Base-by-base conservation (phyloP, 2,113 vertebrate genomes). In the Phylloscopus trochiloides region DNA sequence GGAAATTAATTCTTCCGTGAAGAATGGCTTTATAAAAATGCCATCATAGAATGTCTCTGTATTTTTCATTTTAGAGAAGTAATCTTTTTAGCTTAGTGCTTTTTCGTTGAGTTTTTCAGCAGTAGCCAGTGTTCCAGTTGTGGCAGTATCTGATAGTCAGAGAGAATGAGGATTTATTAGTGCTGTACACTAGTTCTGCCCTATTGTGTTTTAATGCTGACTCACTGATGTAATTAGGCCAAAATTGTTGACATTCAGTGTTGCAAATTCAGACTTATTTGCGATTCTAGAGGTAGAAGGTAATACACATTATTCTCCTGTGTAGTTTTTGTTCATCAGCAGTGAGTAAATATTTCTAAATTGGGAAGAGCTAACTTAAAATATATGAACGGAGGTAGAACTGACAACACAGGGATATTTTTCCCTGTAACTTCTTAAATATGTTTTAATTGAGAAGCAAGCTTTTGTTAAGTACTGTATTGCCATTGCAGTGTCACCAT, bases 81-180 rank as follows among this genome's bases (percentile, higher is more conserved):
- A 62, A 71, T 78, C 8, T 50, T 79, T 90, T 80, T 51, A 66
- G 24, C 51, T 68, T 58, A 83, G 28, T 40, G 13, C 6, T 77
- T 80, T 83, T 80, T 48, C 2, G 1, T 17, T 79, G n/a, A 34
- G 25, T 54, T 87, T 90, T 86, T 58, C 67, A 73, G 51, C 55
- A 68, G 42, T 48, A 86, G n/a, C n/a, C 40, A 67, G 19, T 51
- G 28, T 92, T 84, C 28, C n/a, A 66, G 19, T 92, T 3, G 3
- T 48, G 17, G 17, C 47, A 86, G n/a, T 36, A 61, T 57, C 58
- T 72, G n/a, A 45, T 52, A 93, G 50, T 76, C 36, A 74, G 50
- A 76, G 58, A 63, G 34, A 86, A 92, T 88, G 59, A 89, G 54
- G 28, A 72, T 87, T 96, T 96, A 81, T 96, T 87, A 57, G n/a